phyloP scores from a whole-genome alignment of 2,888 invertebrate species.

The Altica lythri region DNA sequence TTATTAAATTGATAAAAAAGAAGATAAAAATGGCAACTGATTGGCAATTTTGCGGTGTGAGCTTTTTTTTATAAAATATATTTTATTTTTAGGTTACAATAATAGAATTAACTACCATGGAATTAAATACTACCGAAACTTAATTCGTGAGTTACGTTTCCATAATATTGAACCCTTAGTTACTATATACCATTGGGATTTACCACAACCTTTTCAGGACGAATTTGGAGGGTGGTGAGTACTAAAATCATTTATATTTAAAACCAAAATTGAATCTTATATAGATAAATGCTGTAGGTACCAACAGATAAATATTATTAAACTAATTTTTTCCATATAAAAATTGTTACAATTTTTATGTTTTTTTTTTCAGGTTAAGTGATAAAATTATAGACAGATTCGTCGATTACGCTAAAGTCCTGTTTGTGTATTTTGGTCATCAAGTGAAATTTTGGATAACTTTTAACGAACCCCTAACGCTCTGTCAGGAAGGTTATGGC shows the following conservation, averaged over 20 bases:
- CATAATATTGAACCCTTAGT: background rate
- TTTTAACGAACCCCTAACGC: constrained; percentile 59
- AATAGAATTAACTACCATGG: background rate
- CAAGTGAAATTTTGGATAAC: constrained; percentile 59
- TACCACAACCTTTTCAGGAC: background rate
- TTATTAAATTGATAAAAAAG: too few relatives aligned
- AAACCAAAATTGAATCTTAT: too few relatives aligned
- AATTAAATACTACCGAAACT: background rate
- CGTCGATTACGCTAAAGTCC: constrained; percentile 62
- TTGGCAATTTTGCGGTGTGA: too few relatives aligned
- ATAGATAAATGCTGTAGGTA: too few relatives aligned
- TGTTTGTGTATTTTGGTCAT: constrained; percentile 45
- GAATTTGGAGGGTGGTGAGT: background rate
- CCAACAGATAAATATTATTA: too few relatives aligned
- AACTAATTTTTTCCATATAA: too few relatives aligned
- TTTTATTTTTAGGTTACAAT: too few relatives aligned
- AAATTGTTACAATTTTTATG: too few relatives aligned
- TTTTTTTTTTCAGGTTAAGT: too few relatives aligned
- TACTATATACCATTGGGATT: background rate
- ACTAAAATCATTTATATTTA: too few relatives aligned
- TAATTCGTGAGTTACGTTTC: background rate
- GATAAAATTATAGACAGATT: background rate
- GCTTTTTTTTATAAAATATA: too few relatives aligned
- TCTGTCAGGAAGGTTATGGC: constrained; percentile 42
- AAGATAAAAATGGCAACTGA: too few relatives aligned